These are phyloP conservation scores for Eumacrocentrus americanus DNA, from an alignment of 2,888 invertebrate genomes.

Conservation along the genomic window DNA sequence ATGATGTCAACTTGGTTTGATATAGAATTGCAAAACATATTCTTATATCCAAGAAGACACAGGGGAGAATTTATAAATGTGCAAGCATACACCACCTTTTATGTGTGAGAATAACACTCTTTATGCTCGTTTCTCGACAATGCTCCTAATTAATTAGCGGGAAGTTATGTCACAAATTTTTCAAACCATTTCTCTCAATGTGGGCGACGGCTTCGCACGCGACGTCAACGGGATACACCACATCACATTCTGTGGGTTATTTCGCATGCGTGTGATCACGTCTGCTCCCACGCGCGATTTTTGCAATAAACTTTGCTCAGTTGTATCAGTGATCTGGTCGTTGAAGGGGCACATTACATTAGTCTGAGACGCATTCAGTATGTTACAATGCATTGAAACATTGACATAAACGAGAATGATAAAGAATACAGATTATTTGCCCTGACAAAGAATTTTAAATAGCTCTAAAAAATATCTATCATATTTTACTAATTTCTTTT, in stretches of 20 bases:
- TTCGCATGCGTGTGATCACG: constrained; percentile 35
- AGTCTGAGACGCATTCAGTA: constrained; percentile 5
- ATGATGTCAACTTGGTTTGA: too few relatives aligned
- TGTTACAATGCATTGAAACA: not conserved
- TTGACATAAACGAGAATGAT: not conserved
- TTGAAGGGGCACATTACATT: not conserved
- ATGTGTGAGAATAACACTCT: constrained; percentile 40
- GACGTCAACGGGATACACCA: not conserved
- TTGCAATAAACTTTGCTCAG: not conserved
- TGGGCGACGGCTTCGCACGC: constrained; percentile 43
- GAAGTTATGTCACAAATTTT: constrained; percentile 58
- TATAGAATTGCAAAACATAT: constrained; percentile 35
- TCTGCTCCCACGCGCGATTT: constrained; percentile 24
- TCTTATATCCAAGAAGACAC: constrained; percentile 23
- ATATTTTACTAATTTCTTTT: not conserved
- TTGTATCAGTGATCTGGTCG: constrained; percentile 7
- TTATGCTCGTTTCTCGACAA: constrained; percentile 47
- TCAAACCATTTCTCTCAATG: constrained; percentile 46
- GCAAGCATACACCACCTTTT: constrained; percentile 3
- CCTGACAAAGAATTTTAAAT: too few relatives aligned
- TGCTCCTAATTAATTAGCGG: constrained; percentile 58
- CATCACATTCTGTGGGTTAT: constrained; percentile 13
- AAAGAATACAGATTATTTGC: too few relatives aligned
- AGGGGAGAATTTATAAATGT: constrained; percentile 24
- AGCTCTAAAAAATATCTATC: too few relatives aligned